phyloP scores from a whole-genome alignment of 2,797 vertebrate genomes.

The Sarcoramphus papa region DNA sequence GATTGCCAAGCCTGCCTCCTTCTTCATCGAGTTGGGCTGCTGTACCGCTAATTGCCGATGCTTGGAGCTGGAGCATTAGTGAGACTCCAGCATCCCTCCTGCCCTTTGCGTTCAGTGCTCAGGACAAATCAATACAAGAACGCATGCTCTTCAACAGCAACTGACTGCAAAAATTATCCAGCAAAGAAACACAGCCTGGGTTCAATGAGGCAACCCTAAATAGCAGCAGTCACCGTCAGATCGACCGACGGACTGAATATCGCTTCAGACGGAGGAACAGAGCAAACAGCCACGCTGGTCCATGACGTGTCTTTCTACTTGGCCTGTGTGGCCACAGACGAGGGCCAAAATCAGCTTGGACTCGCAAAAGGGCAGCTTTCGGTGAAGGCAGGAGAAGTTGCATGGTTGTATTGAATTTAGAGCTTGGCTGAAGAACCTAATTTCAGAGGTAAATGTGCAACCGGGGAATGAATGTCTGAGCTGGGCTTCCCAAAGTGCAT shows the following conservation, averaged over 20 bases:
- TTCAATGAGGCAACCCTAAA: conserved; percentile 45
- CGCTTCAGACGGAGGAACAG: conserved; percentile 46
- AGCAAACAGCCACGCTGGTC: conserved; percentile 19
- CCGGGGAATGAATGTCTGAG: neutral
- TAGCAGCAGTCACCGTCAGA: conserved; percentile 25
- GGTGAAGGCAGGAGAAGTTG: neutral
- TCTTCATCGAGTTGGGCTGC: neutral
- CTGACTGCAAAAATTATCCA: neutral
- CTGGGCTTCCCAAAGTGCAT: neutral
- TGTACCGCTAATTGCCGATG: neutral
- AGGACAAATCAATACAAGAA: conserved; percentile 9
- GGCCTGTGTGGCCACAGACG: neutral
- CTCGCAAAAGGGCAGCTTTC: neutral
- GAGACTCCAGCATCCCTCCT: neutral
- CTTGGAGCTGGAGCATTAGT: neutral
- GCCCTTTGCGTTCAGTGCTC: neutral
- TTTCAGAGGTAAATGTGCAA: neutral
- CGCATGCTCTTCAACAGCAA: neutral
- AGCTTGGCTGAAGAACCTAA: neutral
- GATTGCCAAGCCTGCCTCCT: neutral
- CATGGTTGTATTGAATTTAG: neutral
- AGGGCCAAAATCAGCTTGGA: neutral
- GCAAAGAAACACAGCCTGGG: conserved; percentile 13
- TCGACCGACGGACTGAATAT: conserved; percentile 17
- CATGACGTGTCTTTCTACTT: neutral